A percentile compares a stretch with the other conserved stretches of the same genome.
Evolutionary conservation across 30 jellyfish, hydroid and myxozoan genomes (phyloP).

Genomic region (Hydractinia echinata): DNA sequence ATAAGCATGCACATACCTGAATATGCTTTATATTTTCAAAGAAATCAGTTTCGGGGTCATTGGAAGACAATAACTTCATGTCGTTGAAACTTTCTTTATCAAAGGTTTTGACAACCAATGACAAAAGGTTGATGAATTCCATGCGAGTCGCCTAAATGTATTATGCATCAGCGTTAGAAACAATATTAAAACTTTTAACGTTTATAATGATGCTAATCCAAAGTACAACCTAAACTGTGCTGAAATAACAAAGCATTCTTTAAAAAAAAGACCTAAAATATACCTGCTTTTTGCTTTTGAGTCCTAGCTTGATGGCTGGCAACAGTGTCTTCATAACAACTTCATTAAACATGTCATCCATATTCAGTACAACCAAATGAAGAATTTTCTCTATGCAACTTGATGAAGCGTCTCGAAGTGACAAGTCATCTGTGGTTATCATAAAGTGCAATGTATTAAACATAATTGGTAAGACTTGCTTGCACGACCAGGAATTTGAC

Average conservation of each 20-base stretch:
- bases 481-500: conserved; percentile 3
- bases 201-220: not conserved
- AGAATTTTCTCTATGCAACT: conserved; percentile 50
- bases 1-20: conserved; percentile 55
- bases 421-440: conserved; percentile 54
- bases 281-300: conserved; percentile 70
- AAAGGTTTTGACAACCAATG: conserved; percentile 43
- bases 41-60: conserved; percentile 82
- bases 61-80: conserved; percentile 43
- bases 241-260: not conserved
- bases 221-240: not conserved
- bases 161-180: not conserved
- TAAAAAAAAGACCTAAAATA: not conserved
- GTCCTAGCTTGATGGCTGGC: conserved; percentile 61
- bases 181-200: not conserved
- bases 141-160: conserved; percentile 47
- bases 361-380: conserved; percentile 22
- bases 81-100: conserved; percentile 40
- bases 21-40: conserved; percentile 85
- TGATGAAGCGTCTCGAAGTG: conserved; percentile 74
- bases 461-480: conserved; percentile 50
- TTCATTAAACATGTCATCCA: conserved; percentile 20
- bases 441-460: conserved; percentile 49
- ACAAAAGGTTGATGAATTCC: conserved; percentile 40
- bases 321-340: conserved; percentile 39